These are phyloP conservation scores for Hemichromis elongatus DNA, from an alignment of 2,113 vertebrate species.

Conservation along the genomic window DNA sequence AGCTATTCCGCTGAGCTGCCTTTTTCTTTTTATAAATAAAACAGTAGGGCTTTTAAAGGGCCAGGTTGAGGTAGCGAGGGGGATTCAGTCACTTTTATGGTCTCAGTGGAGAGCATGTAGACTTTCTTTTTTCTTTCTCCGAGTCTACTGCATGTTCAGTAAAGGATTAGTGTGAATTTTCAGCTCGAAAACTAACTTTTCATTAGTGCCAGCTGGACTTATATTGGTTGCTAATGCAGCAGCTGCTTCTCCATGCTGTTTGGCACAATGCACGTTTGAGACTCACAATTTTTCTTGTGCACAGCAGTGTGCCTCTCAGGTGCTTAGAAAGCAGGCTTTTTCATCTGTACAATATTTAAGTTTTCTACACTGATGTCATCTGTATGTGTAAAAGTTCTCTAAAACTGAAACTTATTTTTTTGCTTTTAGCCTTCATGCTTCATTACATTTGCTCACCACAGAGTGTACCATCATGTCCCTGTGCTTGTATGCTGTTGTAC, in stretches of 20 bases:
- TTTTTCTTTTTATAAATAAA: constrained; percentile 60
- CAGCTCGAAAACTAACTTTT: neutral
- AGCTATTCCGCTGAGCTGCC: constrained; percentile 30
- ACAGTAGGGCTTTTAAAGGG: constrained; percentile 51
- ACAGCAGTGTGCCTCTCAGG: neutral
- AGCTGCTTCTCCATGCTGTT: neutral
- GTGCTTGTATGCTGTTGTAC: neutral
- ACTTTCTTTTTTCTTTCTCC: neutral
- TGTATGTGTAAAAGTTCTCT: neutral
- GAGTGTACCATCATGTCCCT: neutral
- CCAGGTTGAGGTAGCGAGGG: neutral
- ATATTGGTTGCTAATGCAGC: neutral
- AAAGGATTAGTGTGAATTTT: neutral
- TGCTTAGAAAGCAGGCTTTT: neutral
- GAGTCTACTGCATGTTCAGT: neutral
- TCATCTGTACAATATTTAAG: neutral
- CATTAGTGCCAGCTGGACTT: neutral
- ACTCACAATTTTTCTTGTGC: neutral
- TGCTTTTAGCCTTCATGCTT: constrained; percentile 7
- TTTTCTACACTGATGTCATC: neutral
- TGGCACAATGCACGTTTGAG: neutral
- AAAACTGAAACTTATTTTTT: neutral
- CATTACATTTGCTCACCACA: neutral
- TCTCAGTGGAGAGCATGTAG: neutral
- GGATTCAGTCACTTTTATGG: neutral